Evolutionary conservation across 2,797 vertebrate genomes (phyloP), one percentile per base, ranked within the genome.

Genomic region (Enoplosus armatus): DNA sequence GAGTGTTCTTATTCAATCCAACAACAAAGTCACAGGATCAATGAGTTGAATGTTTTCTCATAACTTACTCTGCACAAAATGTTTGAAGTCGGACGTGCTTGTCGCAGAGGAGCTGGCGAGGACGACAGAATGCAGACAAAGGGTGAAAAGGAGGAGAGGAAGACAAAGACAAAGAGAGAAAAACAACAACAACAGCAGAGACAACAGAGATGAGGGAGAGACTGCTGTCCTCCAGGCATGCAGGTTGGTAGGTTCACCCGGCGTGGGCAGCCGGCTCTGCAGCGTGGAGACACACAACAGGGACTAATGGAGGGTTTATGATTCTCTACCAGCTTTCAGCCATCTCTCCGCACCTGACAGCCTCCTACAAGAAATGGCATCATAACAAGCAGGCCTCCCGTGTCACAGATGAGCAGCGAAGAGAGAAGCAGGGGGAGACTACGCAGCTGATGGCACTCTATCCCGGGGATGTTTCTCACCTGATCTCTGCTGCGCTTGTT

Each of bases 331-430:
- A 61, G 29, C 72, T 39, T 39, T 26, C 63, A 55, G 80, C 27
- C 48, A 26, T 82, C 64, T 75, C 76, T 77, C 70, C 43, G 53
- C 72, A 78, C 70, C 73, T 65, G 72, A 70, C 75, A 53, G 67
- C 89, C 92, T 86, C 82, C 86, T 72, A 81, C 84, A 71, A 85
- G 75, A 77, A 63, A 75, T 26, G 68, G 58, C 43, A 56, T 74
- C 67, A 77, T 48, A 77, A 77, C 84, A 63, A 78, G 70, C 54
- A 22, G 75, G 48, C 73, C 66, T 81, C 77, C n/a, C 33, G 51
- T 67, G 84, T 77, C 79, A 60, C 85, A 75, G 79, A 68, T 33
- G 51, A 75, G 72, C 84, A 43, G 75, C 0, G 29, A 59, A 48
- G 59, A 41, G 60, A 26, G 48, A 37, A 2, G 54, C 29, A 2